phyloP scores from a whole-genome alignment of 2,113 vertebrate species.

The Spermophilus dauricus region DNA sequence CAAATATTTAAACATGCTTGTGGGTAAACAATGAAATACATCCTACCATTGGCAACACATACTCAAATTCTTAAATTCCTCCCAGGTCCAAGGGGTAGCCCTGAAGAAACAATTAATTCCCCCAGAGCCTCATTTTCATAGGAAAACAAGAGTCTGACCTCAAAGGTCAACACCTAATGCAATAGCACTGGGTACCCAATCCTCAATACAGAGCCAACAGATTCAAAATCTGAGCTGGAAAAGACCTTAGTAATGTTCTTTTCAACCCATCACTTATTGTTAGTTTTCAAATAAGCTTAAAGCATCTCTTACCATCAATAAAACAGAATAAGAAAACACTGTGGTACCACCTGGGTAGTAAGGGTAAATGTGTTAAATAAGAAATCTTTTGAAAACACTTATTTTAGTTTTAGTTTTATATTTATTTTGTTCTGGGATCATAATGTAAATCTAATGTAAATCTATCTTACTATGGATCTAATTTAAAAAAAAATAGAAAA shows the following conservation, averaged over 20 bases:
- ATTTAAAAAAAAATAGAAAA: neutral
- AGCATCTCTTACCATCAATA: neutral
- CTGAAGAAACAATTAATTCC: neutral
- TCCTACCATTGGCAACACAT: neutral
- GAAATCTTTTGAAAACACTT: neutral
- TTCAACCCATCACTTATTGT: neutral
- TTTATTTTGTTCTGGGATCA: neutral
- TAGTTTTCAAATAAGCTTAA: neutral
- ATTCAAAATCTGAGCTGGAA: neutral
- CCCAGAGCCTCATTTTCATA: neutral
- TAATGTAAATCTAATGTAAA: neutral
- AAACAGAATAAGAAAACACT: neutral
- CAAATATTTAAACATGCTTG: neutral
- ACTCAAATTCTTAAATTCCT: constrained; percentile 15
- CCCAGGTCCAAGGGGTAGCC: neutral
- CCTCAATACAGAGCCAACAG: neutral
- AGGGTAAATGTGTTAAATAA: neutral
- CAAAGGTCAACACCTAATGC: neutral
- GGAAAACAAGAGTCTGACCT: constrained; percentile 38
- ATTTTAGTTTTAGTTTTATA: neutral
- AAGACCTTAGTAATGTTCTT: neutral
- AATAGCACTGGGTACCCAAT: neutral
- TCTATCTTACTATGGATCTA: neutral
- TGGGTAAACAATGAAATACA: neutral
- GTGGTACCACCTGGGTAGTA: neutral